A percentile compares a stretch with the other conserved stretches of the same genome.
These are phyloP conservation scores for Corythaixoides concolor DNA, from an alignment of 2,113 vertebrate genomes.

Conservation along the genomic window DNA sequence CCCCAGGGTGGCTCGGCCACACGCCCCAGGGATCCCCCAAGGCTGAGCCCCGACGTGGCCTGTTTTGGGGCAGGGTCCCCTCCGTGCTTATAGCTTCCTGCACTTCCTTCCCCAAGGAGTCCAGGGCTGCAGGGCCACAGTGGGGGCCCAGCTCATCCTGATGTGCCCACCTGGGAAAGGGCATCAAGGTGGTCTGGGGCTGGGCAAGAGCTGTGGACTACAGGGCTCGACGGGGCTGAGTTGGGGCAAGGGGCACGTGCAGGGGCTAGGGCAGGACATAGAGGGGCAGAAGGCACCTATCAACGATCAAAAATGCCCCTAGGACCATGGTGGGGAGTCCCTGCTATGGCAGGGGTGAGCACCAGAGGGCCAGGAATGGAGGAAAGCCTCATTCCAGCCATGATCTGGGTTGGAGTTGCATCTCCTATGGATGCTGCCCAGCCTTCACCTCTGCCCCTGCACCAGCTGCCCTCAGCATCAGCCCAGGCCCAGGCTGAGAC, in stretches of 20 bases:
- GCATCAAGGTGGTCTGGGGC: not conserved
- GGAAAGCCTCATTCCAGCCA: not conserved
- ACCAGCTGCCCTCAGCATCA: not conserved
- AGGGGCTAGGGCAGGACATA: not conserved
- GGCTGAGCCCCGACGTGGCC: not conserved
- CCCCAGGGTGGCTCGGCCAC: rapidly evolving
- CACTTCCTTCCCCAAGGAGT: rapidly evolving
- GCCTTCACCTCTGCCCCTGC: not conserved
- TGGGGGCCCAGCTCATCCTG: not conserved
- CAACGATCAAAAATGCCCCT: not conserved
- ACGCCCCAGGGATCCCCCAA: not conserved
- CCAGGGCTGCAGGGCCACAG: not conserved
- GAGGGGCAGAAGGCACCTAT: not conserved
- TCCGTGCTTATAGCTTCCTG: not conserved
- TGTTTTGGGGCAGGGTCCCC: not conserved
- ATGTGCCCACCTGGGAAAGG: not conserved
- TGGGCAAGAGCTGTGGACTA: not conserved
- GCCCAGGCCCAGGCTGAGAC: not conserved
- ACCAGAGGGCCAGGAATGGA: not conserved
- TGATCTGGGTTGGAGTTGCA: not conserved
- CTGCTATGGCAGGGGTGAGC: not conserved
- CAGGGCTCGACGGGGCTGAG: not conserved
- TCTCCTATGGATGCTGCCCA: not conserved
- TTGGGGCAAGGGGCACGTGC: rapidly evolving
- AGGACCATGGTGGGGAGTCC: not conserved